phyloP scores from a whole-genome alignment of 2,888 invertebrate genomes.

The Cryptocheilus praepositus region DNA sequence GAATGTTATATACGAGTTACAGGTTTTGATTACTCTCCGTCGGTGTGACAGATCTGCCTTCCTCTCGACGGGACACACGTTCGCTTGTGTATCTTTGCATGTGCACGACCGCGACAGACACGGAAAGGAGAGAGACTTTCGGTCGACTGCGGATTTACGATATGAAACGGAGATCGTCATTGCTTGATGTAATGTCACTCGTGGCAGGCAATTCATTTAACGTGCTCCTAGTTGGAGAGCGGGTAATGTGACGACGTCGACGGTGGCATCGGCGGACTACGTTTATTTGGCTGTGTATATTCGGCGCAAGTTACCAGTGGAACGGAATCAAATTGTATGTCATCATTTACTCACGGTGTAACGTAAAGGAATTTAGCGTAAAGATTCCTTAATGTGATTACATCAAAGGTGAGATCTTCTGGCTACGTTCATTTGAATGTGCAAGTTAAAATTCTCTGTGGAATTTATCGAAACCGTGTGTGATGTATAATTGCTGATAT shows the following conservation, averaged over 20 bases:
- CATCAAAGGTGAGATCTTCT: too few species aligned
- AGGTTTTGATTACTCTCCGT: slow-evolving; percentile 64
- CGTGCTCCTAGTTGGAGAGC: slow-evolving; percentile 25
- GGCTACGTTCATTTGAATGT: too few species aligned
- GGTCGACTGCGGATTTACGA: neutral
- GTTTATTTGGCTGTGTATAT: too few species aligned
- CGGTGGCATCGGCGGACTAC: neutral
- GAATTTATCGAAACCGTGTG: too few species aligned
- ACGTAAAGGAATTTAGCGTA: too few species aligned
- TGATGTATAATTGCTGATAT: too few species aligned
- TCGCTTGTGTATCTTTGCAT: slow-evolving; percentile 46
- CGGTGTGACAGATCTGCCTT: slow-evolving; percentile 61
- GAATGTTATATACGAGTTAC: slow-evolving; percentile 52
- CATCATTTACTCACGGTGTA: too few species aligned
- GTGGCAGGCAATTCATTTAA: slow-evolving; percentile 33
- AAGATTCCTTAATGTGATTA: too few species aligned
- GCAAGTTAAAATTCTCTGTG: too few species aligned
- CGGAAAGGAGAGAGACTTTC: neutral
- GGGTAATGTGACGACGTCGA: slow-evolving; percentile 30
- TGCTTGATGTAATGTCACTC: slow-evolving; percentile 37
- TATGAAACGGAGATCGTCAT: slow-evolving; percentile 35
- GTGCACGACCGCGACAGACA: slow-evolving; percentile 24
- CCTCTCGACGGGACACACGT: slow-evolving; percentile 62
- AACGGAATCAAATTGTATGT: too few species aligned
- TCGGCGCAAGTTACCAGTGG: too few species aligned